Evolutionary conservation across 2,797 vertebrate genomes (phyloP).

Genomic region (Acropternis orthonyx): DNA sequence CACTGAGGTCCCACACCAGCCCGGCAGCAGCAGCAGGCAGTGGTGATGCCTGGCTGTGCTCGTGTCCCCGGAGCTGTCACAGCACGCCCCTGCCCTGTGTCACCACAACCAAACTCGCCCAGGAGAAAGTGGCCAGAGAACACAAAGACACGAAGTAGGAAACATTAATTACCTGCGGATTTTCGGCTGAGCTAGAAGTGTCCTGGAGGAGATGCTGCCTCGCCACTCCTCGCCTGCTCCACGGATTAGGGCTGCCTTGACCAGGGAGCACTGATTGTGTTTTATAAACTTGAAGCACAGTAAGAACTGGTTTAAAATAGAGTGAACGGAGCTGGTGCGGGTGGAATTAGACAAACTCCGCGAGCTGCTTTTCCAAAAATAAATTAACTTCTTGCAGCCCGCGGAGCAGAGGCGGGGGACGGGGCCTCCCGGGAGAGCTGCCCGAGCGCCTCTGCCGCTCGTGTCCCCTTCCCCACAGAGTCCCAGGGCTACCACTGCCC

Average conservation of each 20-base stretch:
- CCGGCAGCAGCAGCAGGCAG: neutral
- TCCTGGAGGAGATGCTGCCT: slow-evolving; percentile 48
- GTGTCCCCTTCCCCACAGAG: neutral
- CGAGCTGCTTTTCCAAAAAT: slow-evolving; percentile 64
- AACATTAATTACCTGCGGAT: slow-evolving; percentile 38
- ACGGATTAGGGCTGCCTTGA: slow-evolving; percentile 9
- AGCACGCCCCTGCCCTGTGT: neutral
- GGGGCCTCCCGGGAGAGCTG: slow-evolving; percentile 24
- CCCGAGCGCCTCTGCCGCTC: neutral
- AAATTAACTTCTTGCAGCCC: slow-evolving; percentile 70
- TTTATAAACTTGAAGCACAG: slow-evolving; percentile 64
- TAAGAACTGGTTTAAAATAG: slow-evolving; percentile 65
- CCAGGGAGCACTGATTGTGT: slow-evolving; percentile 47
- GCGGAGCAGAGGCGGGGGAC: neutral
- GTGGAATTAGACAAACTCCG: slow-evolving; percentile 64
- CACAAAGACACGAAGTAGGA: neutral
- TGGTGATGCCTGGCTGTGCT: neutral
- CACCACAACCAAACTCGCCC: neutral
- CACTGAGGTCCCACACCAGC: neutral
- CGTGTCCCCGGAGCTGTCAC: accelerated
- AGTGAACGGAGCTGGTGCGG: slow-evolving; percentile 59
- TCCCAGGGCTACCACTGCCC: neutral
- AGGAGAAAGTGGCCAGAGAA: neutral
- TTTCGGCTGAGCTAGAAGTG: slow-evolving; percentile 1
- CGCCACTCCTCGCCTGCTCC: slow-evolving; percentile 10